Evolutionary conservation across 2,113 vertebrate species (phyloP), one percentile per base, ranked within the genome.

Genomic region (Pseudorhombus dupliciocellatus): DNA sequence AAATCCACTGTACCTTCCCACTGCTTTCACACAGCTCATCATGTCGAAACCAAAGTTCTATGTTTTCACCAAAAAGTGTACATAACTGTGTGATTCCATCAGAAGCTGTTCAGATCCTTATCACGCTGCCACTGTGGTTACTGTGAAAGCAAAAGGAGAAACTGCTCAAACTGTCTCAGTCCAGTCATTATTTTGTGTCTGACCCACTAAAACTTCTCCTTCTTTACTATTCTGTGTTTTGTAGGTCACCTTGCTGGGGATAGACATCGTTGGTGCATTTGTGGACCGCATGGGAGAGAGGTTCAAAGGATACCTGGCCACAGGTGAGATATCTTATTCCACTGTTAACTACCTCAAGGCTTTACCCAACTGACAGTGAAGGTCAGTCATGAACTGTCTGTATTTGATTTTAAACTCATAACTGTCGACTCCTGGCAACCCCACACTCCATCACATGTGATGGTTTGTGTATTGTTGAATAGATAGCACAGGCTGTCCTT

Each of bases 191-290:
- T 50, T 20, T 50, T 50, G 46, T 56, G 22, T 54, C 16, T 16
- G 2, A 42, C 48, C 52, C 0, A 10, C 9, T 42, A 4, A 75
- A 75, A 72, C 58, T 10, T 2, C 53, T 46, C 4, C 18, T 22
- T 69, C 12, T 76, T 12, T 77, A 50, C 62, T 2, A 22, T n/a
- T 70, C n/a, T 70, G 44, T 92, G 40, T 67, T 87, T 77, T 81
- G n/a, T 86, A 98, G 97, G 96, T 98, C 79, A 93, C 95, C 0
- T 87, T 98, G 69, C 85, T 98, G 92, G 97, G 96, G 77, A 92
- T 98, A 66, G 96, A 98, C 85, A 94, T 98, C 89, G 90, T 96
- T 73, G 92, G 93, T 85, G 96, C 96, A 52, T 97, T 98, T 83
- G 94, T 95, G 12, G 86, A 95, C 72, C 96, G 96, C 83, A 22